A percentile compares a stretch with the other conserved stretches of the same genome.
These are phyloP conservation scores for Lycophotia porphyrea DNA, from an alignment of 2,888 invertebrate species.

Conservation along the genomic window DNA sequence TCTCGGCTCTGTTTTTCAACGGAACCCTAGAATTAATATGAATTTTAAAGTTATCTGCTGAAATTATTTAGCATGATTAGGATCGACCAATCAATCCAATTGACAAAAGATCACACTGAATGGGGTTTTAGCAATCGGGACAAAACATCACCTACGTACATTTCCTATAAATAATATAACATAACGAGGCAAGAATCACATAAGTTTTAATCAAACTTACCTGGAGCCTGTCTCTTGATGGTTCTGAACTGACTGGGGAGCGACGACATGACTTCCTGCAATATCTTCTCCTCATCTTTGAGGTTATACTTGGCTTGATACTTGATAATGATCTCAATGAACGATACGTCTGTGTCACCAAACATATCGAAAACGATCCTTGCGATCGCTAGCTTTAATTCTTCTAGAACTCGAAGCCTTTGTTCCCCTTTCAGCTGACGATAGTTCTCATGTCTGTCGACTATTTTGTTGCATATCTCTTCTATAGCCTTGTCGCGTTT, in stretches of 20 bases:
- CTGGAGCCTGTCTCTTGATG: constrained; percentile 77
- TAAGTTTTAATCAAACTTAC: constrained; percentile 72
- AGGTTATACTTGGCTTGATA: constrained; percentile 77
- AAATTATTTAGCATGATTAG: constrained; percentile 10
- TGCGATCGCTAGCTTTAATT: constrained; percentile 71
- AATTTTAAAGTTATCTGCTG: neutral
- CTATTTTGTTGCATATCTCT: constrained; percentile 76
- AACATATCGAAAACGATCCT: constrained; percentile 79
- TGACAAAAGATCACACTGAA: neutral
- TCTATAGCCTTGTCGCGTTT: constrained; percentile 81
- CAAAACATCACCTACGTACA: neutral
- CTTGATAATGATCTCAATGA: constrained; percentile 82
- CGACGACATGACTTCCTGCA: constrained; percentile 76
- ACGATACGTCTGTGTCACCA: constrained; percentile 79
- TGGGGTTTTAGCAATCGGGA: neutral
- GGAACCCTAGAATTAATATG: neutral
- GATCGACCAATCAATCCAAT: neutral
- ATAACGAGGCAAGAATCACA: constrained; percentile 3
- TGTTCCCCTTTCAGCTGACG: constrained; percentile 69
- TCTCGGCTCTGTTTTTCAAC: neutral
- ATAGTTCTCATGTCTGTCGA: constrained; percentile 72
- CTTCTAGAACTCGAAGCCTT: constrained; percentile 72
- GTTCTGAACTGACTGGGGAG: constrained; percentile 75
- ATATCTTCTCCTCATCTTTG: constrained; percentile 77
- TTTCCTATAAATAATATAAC: neutral